Evolutionary conservation across 1,140 invertebrate species (phyloP), one percentile per base, ranked within the genome.

Genomic region (Zophobas atratus): DNA sequence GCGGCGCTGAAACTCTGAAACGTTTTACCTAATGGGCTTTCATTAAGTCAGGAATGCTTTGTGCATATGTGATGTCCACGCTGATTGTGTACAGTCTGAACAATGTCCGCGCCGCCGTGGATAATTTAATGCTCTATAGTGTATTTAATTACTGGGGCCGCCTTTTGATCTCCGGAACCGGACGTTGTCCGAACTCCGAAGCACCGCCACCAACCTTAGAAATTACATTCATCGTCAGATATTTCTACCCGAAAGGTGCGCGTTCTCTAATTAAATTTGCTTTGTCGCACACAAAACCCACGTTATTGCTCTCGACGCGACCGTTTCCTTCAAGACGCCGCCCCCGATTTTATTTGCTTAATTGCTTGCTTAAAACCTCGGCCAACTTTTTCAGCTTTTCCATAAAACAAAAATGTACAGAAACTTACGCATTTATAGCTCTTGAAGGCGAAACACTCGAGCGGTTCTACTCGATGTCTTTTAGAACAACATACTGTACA

Each of bases 31-130:
- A 85, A 84, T 85, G 84, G 83, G 78, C 82, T 84, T 84, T 85
- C 84, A 85, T 85, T 85, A 85, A 85, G 82, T 81, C 80, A 81
- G 83, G 82, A 85, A 85, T 85, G 84, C 84, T 84, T 85, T 84
- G 84, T 85, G 83, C 83, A 85, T 84, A 85, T 84, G 83, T 84
- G 84, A 84, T 84, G 83, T 84, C 83, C 82, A 84, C 83, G 83
- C 79, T 85, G 84, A 85, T 85, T 85, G 84, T 84, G 83, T 84
- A 84, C 84, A 82, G 80, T 84, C 82, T 80, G 82, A 77, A 84
- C 82, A 85, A 81, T 84, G 82, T 81, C 79, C 75, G 70, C 73
- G 49, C 74, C 79, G 81, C 79, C 73, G 79, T 80, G 81, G 82
- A 85, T 85, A 84, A 85, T 84, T 84, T 84, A 85, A 85, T 85